Base-by-base conservation (phyloP, 1,140 invertebrate genomes). In the Drosophila pseudoananassae region DNA sequence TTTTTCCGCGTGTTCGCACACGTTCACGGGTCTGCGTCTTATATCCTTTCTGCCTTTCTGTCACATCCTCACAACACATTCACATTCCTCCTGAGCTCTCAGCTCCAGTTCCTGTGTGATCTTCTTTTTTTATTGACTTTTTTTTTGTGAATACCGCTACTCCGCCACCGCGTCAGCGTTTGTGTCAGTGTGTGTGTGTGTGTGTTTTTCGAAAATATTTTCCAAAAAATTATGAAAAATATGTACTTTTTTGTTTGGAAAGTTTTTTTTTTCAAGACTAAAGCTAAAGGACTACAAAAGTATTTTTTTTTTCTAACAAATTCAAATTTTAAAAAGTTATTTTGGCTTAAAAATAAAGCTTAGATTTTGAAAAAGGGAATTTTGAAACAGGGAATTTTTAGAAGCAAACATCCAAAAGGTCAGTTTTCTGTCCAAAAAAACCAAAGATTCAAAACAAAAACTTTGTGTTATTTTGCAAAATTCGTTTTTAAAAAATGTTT, bases 1-100 rank as follows among this genome's bases (percentile, higher is more conserved):
- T 90, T 91, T 91, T 91, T 91, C 90, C 89, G 90, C 90, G 90
- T 91, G 89, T 83, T 90, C 90, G 90, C 90, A 91, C 90, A 91
- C 85, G 90, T 83, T 88, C 83, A 87, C 83, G 83, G 80, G 75
- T 87, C 83, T 68, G 81, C 68, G 66, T 53, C 40, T 20, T 20
- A 65, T 29, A 33, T 55, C 49, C 56, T 61, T 29, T 68, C 38
- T 72, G 27, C 31, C 31, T 43, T 59, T 63, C 36, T 27, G 25
- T 53, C 63, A 69, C 63, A 29, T 55, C 65, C 46, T 40, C 59
- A 63, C 23, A 50, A 47, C 59, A 61, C 31, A 61, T 59, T 27
- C 59, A 20, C 45, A 53, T 23, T 29, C 33, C 33, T 36, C 3
- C 33, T 36, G 4, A 20, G 12, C 33, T 36, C 33, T 36, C 12